Percentiles rank a stretch among this genome's conserved stretches.
Conservation (phyloP, 1,140 invertebrate species). For the Pseudomyrmex dendroicus region DNA sequence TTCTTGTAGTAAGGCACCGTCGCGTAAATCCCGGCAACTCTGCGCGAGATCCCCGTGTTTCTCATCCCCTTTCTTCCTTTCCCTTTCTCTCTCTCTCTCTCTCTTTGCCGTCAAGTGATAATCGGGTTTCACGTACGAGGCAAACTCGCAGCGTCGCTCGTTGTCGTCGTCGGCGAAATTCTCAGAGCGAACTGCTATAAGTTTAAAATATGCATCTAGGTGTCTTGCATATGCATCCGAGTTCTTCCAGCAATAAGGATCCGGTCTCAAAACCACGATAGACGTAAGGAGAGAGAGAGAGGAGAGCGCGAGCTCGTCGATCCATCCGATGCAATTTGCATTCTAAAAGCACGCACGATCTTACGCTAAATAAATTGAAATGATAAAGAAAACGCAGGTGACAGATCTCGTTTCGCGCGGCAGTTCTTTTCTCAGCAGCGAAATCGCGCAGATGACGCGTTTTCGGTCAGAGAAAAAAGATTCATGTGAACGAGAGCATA, state of each 20-base stretch:
- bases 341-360: not conserved
- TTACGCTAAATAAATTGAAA: not conserved
- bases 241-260: not conserved
- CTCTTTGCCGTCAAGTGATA: constrained; percentile 29
- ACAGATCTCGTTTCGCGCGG: no score
- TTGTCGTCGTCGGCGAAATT: constrained; percentile 51
- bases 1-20: constrained; percentile 28
- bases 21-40: constrained; percentile 29
- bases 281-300: not conserved
- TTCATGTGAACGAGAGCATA: not conserved
- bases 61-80: no score
- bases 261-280: not conserved
- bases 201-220: constrained; percentile 1
- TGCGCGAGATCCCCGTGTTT: no score
- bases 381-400: no score
- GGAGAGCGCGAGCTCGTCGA: not conserved
- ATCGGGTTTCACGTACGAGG: constrained; percentile 49
- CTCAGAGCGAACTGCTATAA: not conserved
- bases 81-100: not conserved
- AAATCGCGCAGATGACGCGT: no score
- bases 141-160: constrained; percentile 31
- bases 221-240: not conserved
- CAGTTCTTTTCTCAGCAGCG: no score
- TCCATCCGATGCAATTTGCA: not conserved
- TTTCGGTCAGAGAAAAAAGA: not conserved